Evolutionary conservation across 2,888 invertebrate species (phyloP).

Genomic region (Arrhopalites spinosus): DNA sequence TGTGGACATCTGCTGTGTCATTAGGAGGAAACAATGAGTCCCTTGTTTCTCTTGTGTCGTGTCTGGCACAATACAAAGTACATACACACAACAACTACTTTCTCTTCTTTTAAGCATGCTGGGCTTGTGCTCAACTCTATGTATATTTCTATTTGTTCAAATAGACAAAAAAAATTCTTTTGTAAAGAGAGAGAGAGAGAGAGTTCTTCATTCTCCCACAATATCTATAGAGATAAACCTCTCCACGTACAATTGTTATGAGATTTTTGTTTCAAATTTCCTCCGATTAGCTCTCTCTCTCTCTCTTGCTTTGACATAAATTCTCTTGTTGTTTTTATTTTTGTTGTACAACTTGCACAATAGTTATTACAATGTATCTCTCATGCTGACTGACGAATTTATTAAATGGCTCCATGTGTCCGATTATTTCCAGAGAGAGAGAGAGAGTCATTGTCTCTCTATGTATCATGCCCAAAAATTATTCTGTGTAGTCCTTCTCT

Average conservation of each 20-base stretch:
- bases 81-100: too few relatives aligned
- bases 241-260: conserved; percentile 29
- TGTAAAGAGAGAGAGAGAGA: too few relatives aligned
- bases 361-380: too few relatives aligned
- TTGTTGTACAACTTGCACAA: too few relatives aligned
- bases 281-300: not conserved
- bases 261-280: conserved; percentile 20
- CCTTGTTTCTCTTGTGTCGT: not conserved
- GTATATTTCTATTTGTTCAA: not conserved
- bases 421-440: too few relatives aligned
- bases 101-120: not conserved
- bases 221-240: not conserved
- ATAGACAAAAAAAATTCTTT: not conserved
- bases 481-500: too few relatives aligned
- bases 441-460: too few relatives aligned
- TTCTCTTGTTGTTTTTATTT: too few relatives aligned
- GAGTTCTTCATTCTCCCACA: not conserved
- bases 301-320: not conserved
- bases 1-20: conserved; percentile 40
- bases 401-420: not conserved
- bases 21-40: conserved; percentile 41
- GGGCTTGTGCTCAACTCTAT: not conserved
- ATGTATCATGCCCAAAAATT: too few relatives aligned
- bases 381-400: not conserved
- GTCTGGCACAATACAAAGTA: too few relatives aligned